These are phyloP conservation scores for Knipowitschia caucasica DNA, from an alignment of 2,797 vertebrate species.

Conservation along the genomic window DNA sequence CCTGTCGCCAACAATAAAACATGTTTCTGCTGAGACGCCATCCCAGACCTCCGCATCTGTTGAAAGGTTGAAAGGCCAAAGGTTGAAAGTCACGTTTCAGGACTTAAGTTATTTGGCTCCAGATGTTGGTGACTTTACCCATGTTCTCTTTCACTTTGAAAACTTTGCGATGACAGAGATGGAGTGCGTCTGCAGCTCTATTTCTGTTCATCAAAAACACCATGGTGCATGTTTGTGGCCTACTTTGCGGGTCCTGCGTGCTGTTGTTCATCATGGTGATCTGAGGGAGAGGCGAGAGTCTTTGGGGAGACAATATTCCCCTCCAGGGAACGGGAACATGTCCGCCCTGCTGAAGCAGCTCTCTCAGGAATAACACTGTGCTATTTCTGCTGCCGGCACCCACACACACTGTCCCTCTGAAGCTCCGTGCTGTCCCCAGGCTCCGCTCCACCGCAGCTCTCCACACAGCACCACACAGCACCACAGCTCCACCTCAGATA, in stretches of 20 bases:
- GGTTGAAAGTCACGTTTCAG: too few relatives aligned
- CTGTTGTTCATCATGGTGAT: slow-evolving; percentile 70
- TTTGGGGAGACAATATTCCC: slow-evolving; percentile 48
- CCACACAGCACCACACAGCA: neutral
- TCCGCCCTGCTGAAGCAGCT: slow-evolving; percentile 49
- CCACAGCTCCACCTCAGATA: neutral
- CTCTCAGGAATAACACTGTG: slow-evolving; percentile 41
- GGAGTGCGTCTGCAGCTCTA: neutral
- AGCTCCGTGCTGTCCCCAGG: neutral
- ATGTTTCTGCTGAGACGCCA: too few relatives aligned
- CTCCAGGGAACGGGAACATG: slow-evolving; percentile 40
- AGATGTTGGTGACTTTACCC: slow-evolving; percentile 3
- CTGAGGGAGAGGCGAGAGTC: slow-evolving; percentile 50
- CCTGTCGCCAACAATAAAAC: too few relatives aligned
- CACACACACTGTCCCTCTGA: slow-evolving; percentile 5
- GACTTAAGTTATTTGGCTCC: neutral
- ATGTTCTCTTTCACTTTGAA: slow-evolving; percentile 6
- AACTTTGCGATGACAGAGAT: slow-evolving; percentile 14
- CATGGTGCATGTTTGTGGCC: slow-evolving; percentile 58
- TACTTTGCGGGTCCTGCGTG: slow-evolving; percentile 66
- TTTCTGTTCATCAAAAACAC: slow-evolving; percentile 38
- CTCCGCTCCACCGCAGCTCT: too few relatives aligned
- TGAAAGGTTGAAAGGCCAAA: too few relatives aligned
- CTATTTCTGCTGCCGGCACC: slow-evolving; percentile 34
- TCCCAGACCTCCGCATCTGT: too few relatives aligned